Conservation (phyloP, 2,113 vertebrate species). For the Marcusenius ussheri region DNA sequence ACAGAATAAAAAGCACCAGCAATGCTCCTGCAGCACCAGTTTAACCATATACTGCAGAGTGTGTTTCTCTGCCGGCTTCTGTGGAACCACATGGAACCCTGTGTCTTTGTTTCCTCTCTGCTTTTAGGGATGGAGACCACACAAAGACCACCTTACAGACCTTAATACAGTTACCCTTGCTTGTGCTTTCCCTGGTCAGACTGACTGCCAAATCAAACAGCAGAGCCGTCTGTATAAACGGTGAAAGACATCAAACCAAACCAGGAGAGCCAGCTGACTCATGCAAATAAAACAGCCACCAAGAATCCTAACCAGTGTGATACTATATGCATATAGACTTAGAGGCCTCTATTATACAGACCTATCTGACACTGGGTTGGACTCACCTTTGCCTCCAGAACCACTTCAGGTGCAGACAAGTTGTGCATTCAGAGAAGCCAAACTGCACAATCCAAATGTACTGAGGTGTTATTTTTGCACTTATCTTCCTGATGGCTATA, state of each 20-base stretch:
- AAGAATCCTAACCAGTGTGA: background rate
- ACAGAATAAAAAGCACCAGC: background rate
- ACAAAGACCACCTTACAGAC: background rate
- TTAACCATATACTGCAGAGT: background rate
- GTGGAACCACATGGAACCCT: background rate
- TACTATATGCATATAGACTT: background rate
- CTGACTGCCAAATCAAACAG: background rate
- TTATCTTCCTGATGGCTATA: background rate
- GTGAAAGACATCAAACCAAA: background rate
- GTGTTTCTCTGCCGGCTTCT: background rate
- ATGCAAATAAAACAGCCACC: background rate
- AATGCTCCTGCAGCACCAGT: background rate
- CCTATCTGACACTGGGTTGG: background rate
- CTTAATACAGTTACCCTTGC: background rate
- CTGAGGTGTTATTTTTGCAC: background rate
- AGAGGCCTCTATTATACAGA: background rate
- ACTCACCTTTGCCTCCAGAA: background rate
- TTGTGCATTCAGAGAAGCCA: background rate
- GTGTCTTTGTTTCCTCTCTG: background rate
- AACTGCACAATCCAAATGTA: background rate
- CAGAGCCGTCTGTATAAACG: background rate
- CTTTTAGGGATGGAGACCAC: background rate
- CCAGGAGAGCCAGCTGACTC: background rate
- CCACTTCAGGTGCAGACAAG: background rate
- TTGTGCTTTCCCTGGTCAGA: background rate